Conservation (phyloP, 2,888 invertebrate genomes). For the Gisinianus flammeolus region DNA sequence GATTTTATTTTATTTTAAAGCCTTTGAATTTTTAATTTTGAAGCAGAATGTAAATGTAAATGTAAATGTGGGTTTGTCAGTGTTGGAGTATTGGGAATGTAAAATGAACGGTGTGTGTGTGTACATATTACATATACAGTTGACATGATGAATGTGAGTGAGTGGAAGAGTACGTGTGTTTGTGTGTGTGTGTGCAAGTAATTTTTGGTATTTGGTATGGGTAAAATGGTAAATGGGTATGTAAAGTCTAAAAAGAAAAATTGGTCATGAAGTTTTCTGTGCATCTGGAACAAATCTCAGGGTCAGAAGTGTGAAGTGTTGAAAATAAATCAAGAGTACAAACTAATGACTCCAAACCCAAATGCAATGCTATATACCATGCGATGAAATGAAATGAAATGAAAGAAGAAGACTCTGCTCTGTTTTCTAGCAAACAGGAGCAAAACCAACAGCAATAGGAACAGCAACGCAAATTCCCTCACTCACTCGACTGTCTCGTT, state of each 20-base stretch:
- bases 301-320: slow-evolving; percentile 25
- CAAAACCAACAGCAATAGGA: neutral
- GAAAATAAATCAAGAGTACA: slow-evolving; percentile 31
- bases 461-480: too few relatives aligned
- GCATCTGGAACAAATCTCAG: slow-evolving; percentile 12
- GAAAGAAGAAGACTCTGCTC: too few relatives aligned
- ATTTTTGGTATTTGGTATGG: too few relatives aligned
- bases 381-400: too few relatives aligned
- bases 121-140: neutral
- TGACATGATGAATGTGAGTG: too few relatives aligned
- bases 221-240: too few relatives aligned
- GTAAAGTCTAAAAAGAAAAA: neutral
- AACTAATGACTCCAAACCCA: neutral
- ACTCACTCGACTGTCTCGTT: too few relatives aligned
- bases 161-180: too few relatives aligned
- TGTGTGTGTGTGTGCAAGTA: too few relatives aligned
- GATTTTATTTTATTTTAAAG: too few relatives aligned
- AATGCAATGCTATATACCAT: neutral
- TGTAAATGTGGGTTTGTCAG: neutral
- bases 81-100: neutral
- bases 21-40: too few relatives aligned
- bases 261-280: neutral
- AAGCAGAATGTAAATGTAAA: neutral
- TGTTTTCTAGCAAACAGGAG: neutral
- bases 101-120: neutral